A percentile compares a stretch with the other conserved stretches of the same genome.
These are phyloP conservation scores for Antheraea mylitta DNA, from an alignment of 1,140 invertebrate species.

Conservation along the genomic window DNA sequence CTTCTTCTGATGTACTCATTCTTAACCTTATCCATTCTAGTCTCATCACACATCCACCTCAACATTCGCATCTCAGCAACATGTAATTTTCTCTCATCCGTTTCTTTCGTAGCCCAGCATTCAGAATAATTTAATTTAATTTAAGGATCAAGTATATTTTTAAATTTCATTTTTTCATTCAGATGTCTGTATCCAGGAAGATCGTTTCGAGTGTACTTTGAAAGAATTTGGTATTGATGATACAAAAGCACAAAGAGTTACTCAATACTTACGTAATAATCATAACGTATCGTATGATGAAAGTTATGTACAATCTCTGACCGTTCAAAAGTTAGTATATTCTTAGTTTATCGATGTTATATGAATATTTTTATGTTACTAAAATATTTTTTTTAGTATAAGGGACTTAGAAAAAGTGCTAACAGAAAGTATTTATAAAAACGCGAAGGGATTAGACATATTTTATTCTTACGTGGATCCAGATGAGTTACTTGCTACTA, in stretches of 20 bases:
- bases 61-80: no score
- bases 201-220: background rate
- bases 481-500: conserved; percentile 29
- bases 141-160: no score
- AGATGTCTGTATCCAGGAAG: background rate
- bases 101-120: no score
- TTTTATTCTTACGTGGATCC: conserved; percentile 33
- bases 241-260: background rate
- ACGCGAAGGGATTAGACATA: conserved; percentile 24
- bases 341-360: no score
- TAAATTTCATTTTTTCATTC: background rate
- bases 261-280: background rate
- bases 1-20: no score
- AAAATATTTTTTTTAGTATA: conserved; percentile 12
- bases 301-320: background rate
- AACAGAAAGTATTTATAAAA: conserved; percentile 35
- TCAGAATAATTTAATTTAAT: no score
- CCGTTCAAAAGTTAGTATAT: conserved; percentile 12
- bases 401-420: conserved; percentile 8
- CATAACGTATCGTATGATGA: background rate
- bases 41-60: no score
- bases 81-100: no score
- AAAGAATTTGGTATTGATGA: background rate
- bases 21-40: no score
- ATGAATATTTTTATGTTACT: no score